Evolutionary conservation across 2,797 vertebrate genomes (phyloP).

Genomic region (Setipinna tenuifilis): DNA sequence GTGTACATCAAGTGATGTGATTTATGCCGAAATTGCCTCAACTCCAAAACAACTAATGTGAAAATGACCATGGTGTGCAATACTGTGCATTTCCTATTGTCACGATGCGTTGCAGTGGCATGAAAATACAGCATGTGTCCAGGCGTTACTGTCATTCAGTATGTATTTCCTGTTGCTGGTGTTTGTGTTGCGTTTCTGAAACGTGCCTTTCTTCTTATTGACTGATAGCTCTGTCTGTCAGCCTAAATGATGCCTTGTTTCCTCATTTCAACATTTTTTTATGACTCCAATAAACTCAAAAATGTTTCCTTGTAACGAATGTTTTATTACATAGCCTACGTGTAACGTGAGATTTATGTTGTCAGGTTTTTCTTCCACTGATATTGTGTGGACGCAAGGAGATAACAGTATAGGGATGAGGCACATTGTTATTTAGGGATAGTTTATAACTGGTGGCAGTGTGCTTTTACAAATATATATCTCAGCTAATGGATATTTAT

Average conservation of each 20-base stretch:
- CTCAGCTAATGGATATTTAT: too few species aligned
- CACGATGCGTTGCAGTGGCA: neutral
- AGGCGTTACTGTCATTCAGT: neutral
- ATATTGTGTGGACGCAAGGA: too few species aligned
- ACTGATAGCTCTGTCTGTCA: neutral
- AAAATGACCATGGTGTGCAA: neutral
- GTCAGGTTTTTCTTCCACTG: neutral
- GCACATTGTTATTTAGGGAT: too few species aligned
- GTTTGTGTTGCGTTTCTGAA: neutral
- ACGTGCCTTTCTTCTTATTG: neutral
- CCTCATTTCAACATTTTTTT: slow-evolving; percentile 2
- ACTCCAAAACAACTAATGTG: neutral
- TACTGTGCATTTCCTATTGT: neutral
- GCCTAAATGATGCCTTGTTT: neutral
- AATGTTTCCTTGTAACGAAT: neutral
- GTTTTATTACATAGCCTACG: neutral
- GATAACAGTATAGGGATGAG: too few species aligned
- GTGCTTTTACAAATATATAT: too few species aligned
- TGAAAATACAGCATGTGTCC: neutral
- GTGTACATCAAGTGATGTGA: neutral
- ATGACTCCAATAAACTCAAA: neutral
- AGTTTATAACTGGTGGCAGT: too few species aligned
- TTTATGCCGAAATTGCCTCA: neutral
- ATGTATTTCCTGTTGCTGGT: neutral
- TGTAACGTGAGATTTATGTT: neutral